phyloP scores from a whole-genome alignment of 2,113 vertebrate genomes.

The Grallaria varia region DNA sequence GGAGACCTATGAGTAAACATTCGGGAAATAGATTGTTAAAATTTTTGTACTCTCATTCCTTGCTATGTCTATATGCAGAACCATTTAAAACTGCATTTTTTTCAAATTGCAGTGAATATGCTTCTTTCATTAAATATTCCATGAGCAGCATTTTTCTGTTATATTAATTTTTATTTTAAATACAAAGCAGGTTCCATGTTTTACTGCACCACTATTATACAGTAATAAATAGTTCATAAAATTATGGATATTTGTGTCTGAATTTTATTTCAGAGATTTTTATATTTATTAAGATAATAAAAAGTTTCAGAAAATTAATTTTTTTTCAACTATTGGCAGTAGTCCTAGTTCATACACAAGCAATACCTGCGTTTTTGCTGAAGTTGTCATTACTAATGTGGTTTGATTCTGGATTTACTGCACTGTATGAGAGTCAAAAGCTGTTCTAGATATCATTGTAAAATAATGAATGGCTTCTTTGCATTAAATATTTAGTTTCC shows the following conservation, averaged over 20 bases:
- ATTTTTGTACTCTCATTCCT: not conserved
- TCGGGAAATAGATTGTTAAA: not conserved
- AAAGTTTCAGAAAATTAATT: not conserved
- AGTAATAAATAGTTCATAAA: not conserved
- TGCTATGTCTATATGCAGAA: not conserved
- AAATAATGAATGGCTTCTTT: not conserved
- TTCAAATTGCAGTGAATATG: not conserved
- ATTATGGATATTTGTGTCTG: not conserved
- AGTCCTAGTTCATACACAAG: not conserved
- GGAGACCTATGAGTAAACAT: not conserved
- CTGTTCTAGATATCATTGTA: not conserved
- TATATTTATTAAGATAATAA: not conserved
- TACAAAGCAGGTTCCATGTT: not conserved
- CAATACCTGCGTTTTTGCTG: not conserved
- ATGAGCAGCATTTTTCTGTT: not conserved
- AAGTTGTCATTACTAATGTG: not conserved
- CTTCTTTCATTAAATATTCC: not conserved
- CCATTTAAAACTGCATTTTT: not conserved
- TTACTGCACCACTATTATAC: not conserved
- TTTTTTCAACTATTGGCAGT: not conserved
- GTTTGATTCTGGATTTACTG: not conserved
- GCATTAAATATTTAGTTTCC: not conserved
- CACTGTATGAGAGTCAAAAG: not conserved
- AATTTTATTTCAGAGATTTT: not conserved
- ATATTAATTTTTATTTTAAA: not conserved